A percentile compares a stretch with the other conserved stretches of the same genome.
Evolutionary conservation across 2,888 invertebrate genomes (phyloP).

Genomic region (Oxycera nigricornis): DNA sequence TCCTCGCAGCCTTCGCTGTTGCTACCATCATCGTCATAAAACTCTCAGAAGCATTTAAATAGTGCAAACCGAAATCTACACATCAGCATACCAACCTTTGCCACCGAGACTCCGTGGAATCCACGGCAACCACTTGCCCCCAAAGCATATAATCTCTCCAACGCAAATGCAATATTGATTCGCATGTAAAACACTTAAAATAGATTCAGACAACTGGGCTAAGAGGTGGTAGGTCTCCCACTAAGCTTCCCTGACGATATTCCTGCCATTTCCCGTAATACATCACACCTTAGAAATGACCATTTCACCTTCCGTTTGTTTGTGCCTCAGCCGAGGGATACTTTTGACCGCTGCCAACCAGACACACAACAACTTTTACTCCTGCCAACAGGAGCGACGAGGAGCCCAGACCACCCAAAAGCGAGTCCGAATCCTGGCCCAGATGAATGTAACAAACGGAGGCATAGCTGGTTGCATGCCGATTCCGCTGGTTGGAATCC

Average conservation of each 20-base stretch:
- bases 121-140: conserved; percentile 10
- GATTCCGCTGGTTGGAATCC: not conserved
- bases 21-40: not conserved
- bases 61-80: conserved; percentile 8
- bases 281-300: conserved; percentile 39
- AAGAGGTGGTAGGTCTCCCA: not conserved
- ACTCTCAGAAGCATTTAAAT: not conserved
- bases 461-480: not conserved
- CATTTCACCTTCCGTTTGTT: conserved; percentile 35
- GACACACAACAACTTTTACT: not conserved
- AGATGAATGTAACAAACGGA: not conserved
- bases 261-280: not conserved
- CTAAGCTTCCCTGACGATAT: not conserved
- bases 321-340: conserved; percentile 9
- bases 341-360: conserved; percentile 17
- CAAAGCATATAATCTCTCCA: conserved; percentile 1
- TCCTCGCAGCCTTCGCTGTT: not conserved
- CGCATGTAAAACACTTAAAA: conserved; percentile 18
- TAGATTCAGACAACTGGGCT: conserved; percentile 10
- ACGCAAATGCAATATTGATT: conserved; percentile 29
- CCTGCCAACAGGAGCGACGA: too few relatives aligned
- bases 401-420: too few relatives aligned
- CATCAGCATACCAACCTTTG: conserved; percentile 16
- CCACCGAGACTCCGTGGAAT: not conserved
- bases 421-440: not conserved